Percentiles rank a stretch among this genome's conserved stretches.
phyloP scores from a whole-genome alignment of 1,140 invertebrate species.

The Drosophila simulans region DNA sequence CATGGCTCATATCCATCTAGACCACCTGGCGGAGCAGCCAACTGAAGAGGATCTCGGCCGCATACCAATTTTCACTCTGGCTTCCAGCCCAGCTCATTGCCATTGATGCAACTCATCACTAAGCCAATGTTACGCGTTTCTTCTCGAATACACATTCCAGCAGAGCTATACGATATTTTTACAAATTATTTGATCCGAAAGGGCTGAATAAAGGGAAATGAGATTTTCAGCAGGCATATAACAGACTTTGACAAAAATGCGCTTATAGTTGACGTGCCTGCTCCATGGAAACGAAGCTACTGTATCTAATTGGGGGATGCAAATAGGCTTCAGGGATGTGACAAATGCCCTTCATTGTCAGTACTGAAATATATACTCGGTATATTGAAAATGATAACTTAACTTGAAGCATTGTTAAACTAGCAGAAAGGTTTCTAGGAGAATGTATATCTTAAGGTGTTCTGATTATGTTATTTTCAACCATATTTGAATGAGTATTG shows the following conservation, averaged over 20 bases:
- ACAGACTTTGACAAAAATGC: background rate
- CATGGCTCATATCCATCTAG: background rate
- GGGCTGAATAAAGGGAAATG: conserved; percentile 15
- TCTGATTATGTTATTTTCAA: no score
- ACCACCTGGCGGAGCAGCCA: conserved; percentile 35
- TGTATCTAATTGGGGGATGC: background rate
- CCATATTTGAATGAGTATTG: no score
- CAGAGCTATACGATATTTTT: conserved; percentile 52
- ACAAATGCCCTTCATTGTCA: background rate
- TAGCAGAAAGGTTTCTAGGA: background rate
- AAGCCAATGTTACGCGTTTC: conserved; percentile 17
- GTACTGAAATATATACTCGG: no score
- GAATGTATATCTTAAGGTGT: no score
- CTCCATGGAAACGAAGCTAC: conserved; percentile 5
- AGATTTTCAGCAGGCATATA: conserved; percentile 20
- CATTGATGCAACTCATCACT: conserved; percentile 38
- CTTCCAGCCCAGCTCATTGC: conserved; percentile 30
- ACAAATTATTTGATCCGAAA: conserved; percentile 36
- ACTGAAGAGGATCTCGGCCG: conserved; percentile 18
- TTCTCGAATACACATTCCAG: background rate
- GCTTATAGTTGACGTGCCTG: background rate
- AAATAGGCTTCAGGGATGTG: conserved; percentile 11
- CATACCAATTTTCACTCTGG: conserved; percentile 58
- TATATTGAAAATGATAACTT: no score
- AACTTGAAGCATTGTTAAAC: no score